These are phyloP conservation scores for Cristatella mucedo DNA, from an alignment of 2,888 invertebrate genomes.

Conservation along the genomic window DNA sequence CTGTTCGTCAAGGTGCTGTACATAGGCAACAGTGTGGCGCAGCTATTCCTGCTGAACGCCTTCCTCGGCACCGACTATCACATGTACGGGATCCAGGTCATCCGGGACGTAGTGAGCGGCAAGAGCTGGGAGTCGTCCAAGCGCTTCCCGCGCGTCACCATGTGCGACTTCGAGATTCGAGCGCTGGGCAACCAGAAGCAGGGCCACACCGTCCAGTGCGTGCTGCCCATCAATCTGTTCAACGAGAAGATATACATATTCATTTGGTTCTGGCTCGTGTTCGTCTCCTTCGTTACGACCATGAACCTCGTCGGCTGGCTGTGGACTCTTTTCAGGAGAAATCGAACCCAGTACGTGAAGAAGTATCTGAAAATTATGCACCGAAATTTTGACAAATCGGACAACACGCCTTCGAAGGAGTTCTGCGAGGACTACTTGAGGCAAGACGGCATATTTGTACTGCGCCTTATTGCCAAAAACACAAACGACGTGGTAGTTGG, in stretches of 20 bases:
- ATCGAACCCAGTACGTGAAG: conserved; percentile 8
- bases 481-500: conserved; percentile 37
- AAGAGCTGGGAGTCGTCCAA: conserved; percentile 27
- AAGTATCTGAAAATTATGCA: conserved; percentile 14
- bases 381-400: conserved; percentile 25
- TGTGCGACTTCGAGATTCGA: conserved; percentile 35
- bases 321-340: conserved; percentile 16
- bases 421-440: conserved; percentile 35
- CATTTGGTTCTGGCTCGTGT: conserved; percentile 14
- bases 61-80: conserved; percentile 38
- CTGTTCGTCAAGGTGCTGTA: conserved; percentile 37
- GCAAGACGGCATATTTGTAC: conserved; percentile 36
- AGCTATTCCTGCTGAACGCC: conserved; percentile 40
- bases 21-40: conserved; percentile 38
- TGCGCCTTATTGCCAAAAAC: conserved; percentile 36
- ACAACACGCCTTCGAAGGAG: conserved; percentile 13
- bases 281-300: conserved; percentile 17
- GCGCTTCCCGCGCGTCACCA: conserved; percentile 32
- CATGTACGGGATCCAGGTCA: conserved; percentile 38
- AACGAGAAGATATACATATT: conserved; percentile 18
- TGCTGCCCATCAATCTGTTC: conserved; percentile 21
- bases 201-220: conserved; percentile 21
- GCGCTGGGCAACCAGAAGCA: conserved; percentile 21
- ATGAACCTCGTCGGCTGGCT: conserved; percentile 40
- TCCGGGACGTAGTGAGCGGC: conserved; percentile 37